phyloP scores from a whole-genome alignment of 2,113 vertebrate genomes.

The Erythrocebus patas region DNA sequence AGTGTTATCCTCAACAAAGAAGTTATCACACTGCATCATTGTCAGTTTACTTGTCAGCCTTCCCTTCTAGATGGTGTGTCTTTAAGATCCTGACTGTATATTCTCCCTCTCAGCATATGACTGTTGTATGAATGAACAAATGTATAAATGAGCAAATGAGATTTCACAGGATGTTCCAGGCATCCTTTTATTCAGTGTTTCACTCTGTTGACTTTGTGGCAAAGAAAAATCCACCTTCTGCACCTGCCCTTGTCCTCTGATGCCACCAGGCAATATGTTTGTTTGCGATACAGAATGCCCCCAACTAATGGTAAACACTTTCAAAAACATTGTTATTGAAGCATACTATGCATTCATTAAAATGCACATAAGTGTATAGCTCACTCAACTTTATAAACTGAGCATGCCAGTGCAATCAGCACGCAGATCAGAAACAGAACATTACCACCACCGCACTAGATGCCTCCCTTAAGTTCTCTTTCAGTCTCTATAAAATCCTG shows the following conservation, averaged over 20 bases:
- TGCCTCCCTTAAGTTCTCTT: background rate
- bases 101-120: background rate
- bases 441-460: background rate
- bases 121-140: background rate
- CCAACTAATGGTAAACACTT: background rate
- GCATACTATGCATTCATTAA: background rate
- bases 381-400: background rate
- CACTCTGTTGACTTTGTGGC: background rate
- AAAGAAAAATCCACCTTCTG: background rate
- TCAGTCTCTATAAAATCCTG: background rate
- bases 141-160: background rate
- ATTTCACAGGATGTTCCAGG: background rate
- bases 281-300: background rate
- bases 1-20: background rate
- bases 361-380: background rate
- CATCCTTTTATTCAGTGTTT: background rate
- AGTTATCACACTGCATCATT: fast-evolving
- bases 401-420: background rate
- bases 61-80: background rate
- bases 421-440: background rate
- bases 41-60: background rate
- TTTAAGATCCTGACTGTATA: background rate
- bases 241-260: background rate
- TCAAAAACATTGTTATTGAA: background rate
- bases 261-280: background rate